These are phyloP conservation scores for Falco columbarius DNA, from an alignment of 2,797 vertebrate genomes.

Conservation along the genomic window DNA sequence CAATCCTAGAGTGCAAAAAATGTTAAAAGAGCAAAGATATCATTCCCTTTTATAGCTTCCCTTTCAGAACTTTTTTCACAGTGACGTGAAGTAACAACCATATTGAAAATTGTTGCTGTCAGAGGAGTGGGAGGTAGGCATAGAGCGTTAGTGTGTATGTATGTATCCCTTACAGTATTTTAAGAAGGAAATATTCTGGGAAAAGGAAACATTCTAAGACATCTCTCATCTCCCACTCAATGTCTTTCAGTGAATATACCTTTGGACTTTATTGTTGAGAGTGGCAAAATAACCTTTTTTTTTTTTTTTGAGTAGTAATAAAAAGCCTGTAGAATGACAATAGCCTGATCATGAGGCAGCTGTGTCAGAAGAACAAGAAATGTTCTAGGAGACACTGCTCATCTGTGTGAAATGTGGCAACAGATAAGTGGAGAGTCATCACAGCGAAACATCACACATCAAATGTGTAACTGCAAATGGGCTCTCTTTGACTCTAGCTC, in stretches of 20 bases:
- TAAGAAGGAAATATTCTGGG: not conserved
- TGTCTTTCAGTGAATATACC: not conserved
- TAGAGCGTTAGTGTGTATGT: not conserved
- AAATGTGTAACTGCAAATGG: not conserved
- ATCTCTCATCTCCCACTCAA: not conserved
- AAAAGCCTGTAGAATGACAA: not conserved
- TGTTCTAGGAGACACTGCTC: not conserved
- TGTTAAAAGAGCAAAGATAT: not conserved
- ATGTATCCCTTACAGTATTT: not conserved
- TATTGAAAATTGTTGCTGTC: not conserved
- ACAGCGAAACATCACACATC: accelerated
- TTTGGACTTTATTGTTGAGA: not conserved
- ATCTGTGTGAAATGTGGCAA: not conserved
- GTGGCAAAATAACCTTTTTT: not conserved
- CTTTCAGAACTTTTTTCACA: not conserved
- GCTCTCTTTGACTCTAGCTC: not conserved
- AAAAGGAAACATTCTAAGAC: not conserved
- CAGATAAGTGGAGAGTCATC: not conserved
- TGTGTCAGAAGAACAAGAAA: not conserved
- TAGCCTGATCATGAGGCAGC: not conserved
- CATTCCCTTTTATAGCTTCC: not conserved
- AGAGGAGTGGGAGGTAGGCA: not conserved
- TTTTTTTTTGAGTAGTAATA: not conserved
- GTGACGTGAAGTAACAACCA: not conserved
- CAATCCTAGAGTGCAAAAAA: too few relatives aligned